These are phyloP conservation scores for Phataginus tricuspis DNA, from an alignment of 2,797 vertebrate species.

Conservation along the genomic window DNA sequence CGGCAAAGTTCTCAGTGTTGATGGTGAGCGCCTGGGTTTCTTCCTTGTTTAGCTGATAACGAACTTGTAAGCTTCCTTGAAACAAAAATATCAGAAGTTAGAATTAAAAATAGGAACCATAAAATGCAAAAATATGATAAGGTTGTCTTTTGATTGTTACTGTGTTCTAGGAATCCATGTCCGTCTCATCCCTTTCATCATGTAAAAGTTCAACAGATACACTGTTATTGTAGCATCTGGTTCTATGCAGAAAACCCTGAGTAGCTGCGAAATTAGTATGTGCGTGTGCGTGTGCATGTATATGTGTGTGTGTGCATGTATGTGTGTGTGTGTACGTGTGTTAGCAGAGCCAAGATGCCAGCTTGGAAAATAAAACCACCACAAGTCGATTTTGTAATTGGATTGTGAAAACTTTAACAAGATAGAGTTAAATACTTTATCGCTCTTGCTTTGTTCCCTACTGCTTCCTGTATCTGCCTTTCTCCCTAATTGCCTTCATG, in stretches of 20 bases:
- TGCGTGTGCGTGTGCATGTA: neutral
- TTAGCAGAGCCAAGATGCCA: neutral
- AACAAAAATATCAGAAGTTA: conserved; percentile 69
- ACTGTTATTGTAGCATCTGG: neutral
- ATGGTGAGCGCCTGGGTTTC: conserved; percentile 91
- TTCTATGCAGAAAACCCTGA: neutral
- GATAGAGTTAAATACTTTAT: neutral
- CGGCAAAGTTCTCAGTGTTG: conserved; percentile 90
- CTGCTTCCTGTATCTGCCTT: neutral
- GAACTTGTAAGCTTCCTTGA: conserved; percentile 97
- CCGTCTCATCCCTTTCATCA: neutral
- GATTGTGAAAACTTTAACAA: neutral
- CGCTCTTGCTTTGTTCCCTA: neutral
- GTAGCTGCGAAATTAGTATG: neutral
- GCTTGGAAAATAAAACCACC: neutral
- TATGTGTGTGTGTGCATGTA: too few relatives aligned
- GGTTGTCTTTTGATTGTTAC: neutral
- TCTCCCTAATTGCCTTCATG: neutral
- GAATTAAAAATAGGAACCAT: neutral
- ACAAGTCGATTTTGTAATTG: neutral
- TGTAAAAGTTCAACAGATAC: neutral
- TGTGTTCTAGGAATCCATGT: neutral
- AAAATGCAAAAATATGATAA: neutral
- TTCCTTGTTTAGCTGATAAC: conserved; percentile 91
- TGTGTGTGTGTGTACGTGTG: neutral